Evolutionary conservation across 1,140 invertebrate species (phyloP), one percentile per base, ranked within the genome.

Genomic region (Cephus cinctus): DNA sequence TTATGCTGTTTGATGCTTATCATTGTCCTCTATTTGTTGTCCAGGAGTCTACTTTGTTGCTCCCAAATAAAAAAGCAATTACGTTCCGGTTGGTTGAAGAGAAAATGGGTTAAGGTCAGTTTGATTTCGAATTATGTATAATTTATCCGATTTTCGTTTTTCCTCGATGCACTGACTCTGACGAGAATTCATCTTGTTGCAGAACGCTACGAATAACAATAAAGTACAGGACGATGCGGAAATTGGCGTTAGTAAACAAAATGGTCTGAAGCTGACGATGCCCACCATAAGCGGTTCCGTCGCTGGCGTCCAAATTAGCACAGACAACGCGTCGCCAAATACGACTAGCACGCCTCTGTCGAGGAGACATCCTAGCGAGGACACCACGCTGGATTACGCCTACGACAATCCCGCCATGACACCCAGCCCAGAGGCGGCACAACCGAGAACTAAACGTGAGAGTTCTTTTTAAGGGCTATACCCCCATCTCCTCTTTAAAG

Each of bases 391-490:
- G 22, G 84, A 86, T 48, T 86, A 85, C 43, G 84, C 84, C 2
- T 87, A 87, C 55, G 84, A 86, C 53, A 87, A 87, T 63, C 82
- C 80, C 44, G 84, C 78, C 0, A 81, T 86, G 81, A 81, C 83
- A 0, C 80, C 82, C 0, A 80, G 80, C n/a, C 80, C 81, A 16
- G 74, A 75, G 41, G 52, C 61, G 4, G 63, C 58, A 14, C 63
- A 70, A 41, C 52, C 62, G 1, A 58, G 68, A 2, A 57, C 63
- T 0, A 71, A 73, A 52, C 66, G 62, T 15, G 72, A 76, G 53
- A 75, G 71, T 30, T 72, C 73, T 6, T 73, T 73, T 35, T 75
- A 43, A 69, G n/a, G n/a, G n/a, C n/a, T n/a, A n/a, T n/a, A n/a
- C n/a, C n/a, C n/a, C n/a, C n/a, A n/a, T n/a, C n/a, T n/a, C n/a